These are phyloP conservation scores for Sinhomidia bicolor DNA, from an alignment of 2,888 invertebrate species.

Conservation along the genomic window DNA sequence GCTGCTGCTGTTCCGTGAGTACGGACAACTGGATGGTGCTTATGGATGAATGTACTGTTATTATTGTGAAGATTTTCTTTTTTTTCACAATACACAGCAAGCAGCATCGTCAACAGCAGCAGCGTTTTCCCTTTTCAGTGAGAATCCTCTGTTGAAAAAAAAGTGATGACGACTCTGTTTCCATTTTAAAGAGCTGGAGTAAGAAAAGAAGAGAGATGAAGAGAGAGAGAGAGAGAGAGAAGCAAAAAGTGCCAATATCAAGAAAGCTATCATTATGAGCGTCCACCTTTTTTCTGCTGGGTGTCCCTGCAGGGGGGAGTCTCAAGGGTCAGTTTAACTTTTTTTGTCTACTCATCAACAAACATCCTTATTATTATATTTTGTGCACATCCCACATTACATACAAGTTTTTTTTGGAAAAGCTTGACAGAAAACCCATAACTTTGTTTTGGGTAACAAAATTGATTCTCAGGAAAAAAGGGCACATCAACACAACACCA, in stretches of 20 bases:
- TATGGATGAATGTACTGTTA: conserved; percentile 41
- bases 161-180: conserved; percentile 52
- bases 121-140: conserved; percentile 41
- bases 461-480: conserved; percentile 66
- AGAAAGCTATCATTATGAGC: conserved; percentile 59
- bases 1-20: conserved; percentile 10
- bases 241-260: conserved; percentile 66
- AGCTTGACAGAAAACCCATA: conserved; percentile 43
- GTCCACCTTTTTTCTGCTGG: conserved; percentile 71
- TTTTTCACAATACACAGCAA: conserved; percentile 49
- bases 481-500: conserved; percentile 42
- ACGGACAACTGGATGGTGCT: conserved; percentile 19
- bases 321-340: conserved; percentile 60
- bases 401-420: conserved; percentile 35
- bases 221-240: not conserved
- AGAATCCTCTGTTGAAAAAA: not conserved
- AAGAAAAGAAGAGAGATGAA: not conserved
- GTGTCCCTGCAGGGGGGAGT: conserved; percentile 68
- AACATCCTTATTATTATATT: conserved; percentile 53
- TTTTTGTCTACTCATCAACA: conserved; percentile 60
- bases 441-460: conserved; percentile 49
- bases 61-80: conserved; percentile 57
- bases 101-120: not conserved
- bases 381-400: not conserved
- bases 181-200: not conserved